Evolutionary conservation across 2,888 invertebrate species (phyloP), one percentile per base, ranked within the genome.

Genomic region (Drosophila atroscutellata): DNA sequence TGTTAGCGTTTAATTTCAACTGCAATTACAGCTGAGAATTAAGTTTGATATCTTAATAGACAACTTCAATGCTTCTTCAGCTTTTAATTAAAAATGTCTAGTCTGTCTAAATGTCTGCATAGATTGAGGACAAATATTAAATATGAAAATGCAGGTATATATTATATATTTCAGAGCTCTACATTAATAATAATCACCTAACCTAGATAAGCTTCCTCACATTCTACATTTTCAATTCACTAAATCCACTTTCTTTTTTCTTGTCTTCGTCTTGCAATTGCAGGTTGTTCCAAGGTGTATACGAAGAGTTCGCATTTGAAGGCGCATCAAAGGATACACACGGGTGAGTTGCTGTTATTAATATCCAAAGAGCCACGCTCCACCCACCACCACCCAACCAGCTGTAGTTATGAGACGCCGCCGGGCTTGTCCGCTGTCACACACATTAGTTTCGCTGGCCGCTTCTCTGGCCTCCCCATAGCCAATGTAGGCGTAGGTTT

Each of bases 231-330:
- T 20, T 32, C 36, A 56, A 51, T 7, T 47, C 4, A 30, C 26
- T 51, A 26, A 59, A 28, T 8, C 15, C 52, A 36, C 62, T 47
- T 61, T 52, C 47, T 45, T 55, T 15, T 36, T 45, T 49, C 26
- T 49, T 6, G 47, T 34, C 26, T 37, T 24, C 20, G 7, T 20
- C 0, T n/a, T 45, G 15, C 28, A 7, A 30, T 70, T 74, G 11
- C 79, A 88, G 99, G 98, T 93, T 99, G 99, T 94, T 95, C 97
- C 91, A 99, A 99, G 94, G 98, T 98, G 81, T 99, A 99, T 94
- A 99, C 99, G 83, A 99, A 99, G 94, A 98, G 98, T 94, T 99
- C 98, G 90, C 99, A 99, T 94, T 95, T 99, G 83, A 99, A 99
- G 94, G 99, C 99, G 80, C 99, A 99, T 94, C 98, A 99, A 94